Evolutionary conservation across 23 tunicate genomes (phyloP).

Genomic region (Ascidia mentula): DNA sequence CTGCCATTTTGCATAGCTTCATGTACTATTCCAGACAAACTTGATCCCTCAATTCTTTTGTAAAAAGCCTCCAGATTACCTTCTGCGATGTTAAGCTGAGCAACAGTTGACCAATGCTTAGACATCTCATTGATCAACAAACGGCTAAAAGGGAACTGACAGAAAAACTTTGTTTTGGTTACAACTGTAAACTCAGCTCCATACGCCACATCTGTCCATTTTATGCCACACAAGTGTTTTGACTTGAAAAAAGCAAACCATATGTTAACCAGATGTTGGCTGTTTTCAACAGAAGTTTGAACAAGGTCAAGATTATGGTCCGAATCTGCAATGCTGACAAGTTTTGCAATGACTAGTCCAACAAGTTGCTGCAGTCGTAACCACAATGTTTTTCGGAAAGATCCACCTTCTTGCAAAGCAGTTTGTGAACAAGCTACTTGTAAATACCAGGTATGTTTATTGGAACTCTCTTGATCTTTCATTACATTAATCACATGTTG

Average conservation of each 20-base stretch:
- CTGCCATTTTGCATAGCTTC: not conserved
- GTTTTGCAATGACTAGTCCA: conserved; percentile 39
- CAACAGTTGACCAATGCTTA: conserved; percentile 25
- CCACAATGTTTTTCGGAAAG: conserved; percentile 69
- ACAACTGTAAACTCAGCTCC: conserved; percentile 12
- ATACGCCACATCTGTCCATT: conserved; percentile 4
- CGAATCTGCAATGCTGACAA: conserved; percentile 36
- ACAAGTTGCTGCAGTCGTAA: conserved; percentile 26
- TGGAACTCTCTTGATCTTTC: not conserved
- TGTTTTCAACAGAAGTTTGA: not conserved
- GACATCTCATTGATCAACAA: not conserved
- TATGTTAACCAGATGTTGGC: not conserved
- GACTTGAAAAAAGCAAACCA: not conserved
- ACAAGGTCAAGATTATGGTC: conserved; percentile 52
- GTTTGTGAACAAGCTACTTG: conserved; percentile 62
- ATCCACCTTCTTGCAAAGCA: conserved; percentile 68
- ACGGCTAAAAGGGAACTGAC: conserved; percentile 34
- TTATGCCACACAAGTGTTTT: not conserved
- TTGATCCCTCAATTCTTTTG: not conserved
- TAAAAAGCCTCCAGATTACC: not conserved
- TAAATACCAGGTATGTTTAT: conserved; percentile 33
- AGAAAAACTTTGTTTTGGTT: not conserved
- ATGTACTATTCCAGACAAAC: not conserved
- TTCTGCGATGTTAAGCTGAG: not conserved
- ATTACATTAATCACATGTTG: not conserved